Evolutionary conservation across 2,888 invertebrate genomes (phyloP), one percentile per base, ranked within the genome.

Genomic region (Erpobdella octoculata): DNA sequence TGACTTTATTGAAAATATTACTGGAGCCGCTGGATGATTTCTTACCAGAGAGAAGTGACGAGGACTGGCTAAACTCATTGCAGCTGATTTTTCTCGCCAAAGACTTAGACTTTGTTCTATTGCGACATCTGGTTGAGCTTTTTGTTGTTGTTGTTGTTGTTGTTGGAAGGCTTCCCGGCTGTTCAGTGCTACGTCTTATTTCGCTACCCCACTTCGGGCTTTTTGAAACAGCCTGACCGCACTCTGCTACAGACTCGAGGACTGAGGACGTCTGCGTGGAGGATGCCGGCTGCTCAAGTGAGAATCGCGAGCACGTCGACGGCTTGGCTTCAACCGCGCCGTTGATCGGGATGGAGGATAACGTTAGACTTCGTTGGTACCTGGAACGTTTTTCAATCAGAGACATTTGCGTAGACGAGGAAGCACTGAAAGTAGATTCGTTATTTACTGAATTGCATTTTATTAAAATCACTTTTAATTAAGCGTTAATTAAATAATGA

Each of bases 1-100:
- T 76, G 5, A 77, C 74, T 67, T 75, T 76, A 33, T 65, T 69
- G 37, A 76, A 70, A 6, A 76, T 58, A 36, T 59, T 58, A 2
- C 70, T 67, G 2, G 75, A 73, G 0, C 73, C 59, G 41, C 53
- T 73, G 18, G 65, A 59, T 4, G 72, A 46, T 35, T 59, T 62
- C 9, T 28, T 41, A 25, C 58, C 33, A 21, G 35, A 37, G 21
- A 53, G 58, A n/a, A 69, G 35, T 18, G 69, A 48, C n/a, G 48
- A 31, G 12, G 53, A 41, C 33, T 69, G 69, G 12, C 58, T n/a
- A 31, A 69, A 69, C 6, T 69, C 69, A 46, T 69, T 69, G 35
- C n/a, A 53, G 21, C 69, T 69, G 46, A 69, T 69, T 46, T 69
- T 69, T 9, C 69, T 53, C 8, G 69, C 28, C 6, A 69, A 36